A percentile compares a stretch with the other conserved stretches of the same genome.
phyloP scores from a whole-genome alignment of 2,797 vertebrate species.

The Crenichthys baileyi region DNA sequence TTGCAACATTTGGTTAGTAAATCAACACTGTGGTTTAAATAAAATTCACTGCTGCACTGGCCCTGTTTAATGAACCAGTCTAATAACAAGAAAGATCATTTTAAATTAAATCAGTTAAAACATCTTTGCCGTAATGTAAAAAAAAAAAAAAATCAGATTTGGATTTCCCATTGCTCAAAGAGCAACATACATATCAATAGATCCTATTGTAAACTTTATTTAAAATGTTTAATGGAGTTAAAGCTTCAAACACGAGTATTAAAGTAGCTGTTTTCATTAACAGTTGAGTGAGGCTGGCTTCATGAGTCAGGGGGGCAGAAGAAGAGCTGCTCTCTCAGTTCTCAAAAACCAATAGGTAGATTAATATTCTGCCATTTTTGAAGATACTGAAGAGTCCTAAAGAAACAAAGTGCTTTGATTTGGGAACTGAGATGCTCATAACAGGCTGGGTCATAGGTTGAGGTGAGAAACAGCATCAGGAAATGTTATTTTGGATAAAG shows the following conservation, averaged over 20 bases:
- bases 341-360: conserved; percentile 21
- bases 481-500: conserved; percentile 13
- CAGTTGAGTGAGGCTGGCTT: conserved; percentile 51
- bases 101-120: neutral
- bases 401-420: conserved; percentile 24
- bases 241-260: conserved; percentile 20
- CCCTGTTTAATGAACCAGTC: conserved; percentile 37
- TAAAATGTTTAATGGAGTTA: conserved; percentile 7
- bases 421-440: conserved; percentile 39
- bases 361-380: neutral
- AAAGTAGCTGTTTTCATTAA: conserved; percentile 50
- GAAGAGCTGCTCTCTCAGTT: conserved; percentile 42
- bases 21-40: conserved; percentile 47
- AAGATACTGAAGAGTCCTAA: neutral
- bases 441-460: conserved; percentile 2
- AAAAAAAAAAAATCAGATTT: neutral
- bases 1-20: conserved; percentile 24
- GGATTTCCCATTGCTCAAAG: conserved; percentile 57
- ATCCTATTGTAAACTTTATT: conserved; percentile 13
- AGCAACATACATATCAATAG: conserved; percentile 68
- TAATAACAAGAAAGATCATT: conserved; percentile 68
- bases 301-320: conserved; percentile 39
- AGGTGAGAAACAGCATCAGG: neutral
- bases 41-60: conserved; percentile 25
- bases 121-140: too few relatives aligned